A percentile compares a stretch with the other conserved stretches of the same genome.
phyloP scores from a whole-genome alignment of 92 coral and sea anemone genomes.

The Paramuricea clavata region DNA sequence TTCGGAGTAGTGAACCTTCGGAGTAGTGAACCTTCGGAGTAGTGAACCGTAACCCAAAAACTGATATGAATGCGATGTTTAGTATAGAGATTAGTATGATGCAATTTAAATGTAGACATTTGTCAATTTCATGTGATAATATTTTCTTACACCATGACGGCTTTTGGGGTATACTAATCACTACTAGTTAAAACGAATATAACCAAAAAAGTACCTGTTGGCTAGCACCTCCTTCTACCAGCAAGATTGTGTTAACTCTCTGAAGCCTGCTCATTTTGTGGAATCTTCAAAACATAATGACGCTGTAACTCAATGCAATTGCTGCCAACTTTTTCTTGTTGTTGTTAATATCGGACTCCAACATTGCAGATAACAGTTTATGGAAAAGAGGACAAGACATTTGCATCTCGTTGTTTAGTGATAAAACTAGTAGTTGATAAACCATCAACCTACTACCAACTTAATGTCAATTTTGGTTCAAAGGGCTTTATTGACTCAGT shows the following conservation, averaged over 20 bases:
- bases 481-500: too few species aligned
- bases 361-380: conserved; percentile 37
- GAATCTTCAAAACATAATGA: conserved; percentile 45
- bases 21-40: too few species aligned
- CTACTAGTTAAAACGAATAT: too few species aligned
- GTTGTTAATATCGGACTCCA: conserved; percentile 38
- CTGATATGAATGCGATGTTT: too few species aligned
- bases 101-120: too few species aligned
- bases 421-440: conserved; percentile 34
- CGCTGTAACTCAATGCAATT: conserved; percentile 44
- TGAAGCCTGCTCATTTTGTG: conserved; percentile 56
- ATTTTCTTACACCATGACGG: too few species aligned
- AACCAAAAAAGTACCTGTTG: conserved; percentile 31
- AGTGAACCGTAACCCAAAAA: too few species aligned
- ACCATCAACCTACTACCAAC: conserved; percentile 31
- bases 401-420: conserved; percentile 47
- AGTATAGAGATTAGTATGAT: too few species aligned
- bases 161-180: too few species aligned
- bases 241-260: conserved; percentile 53
- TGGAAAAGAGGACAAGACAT: conserved; percentile 42
- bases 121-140: too few species aligned
- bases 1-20: too few species aligned
- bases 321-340: conserved; percentile 41
- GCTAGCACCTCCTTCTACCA: conserved; percentile 49
- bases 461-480: background rate